A percentile compares a stretch with the other conserved stretches of the same genome.
Evolutionary conservation across 2,797 vertebrate genomes (phyloP).

Genomic region (Luscinia luscinia): DNA sequence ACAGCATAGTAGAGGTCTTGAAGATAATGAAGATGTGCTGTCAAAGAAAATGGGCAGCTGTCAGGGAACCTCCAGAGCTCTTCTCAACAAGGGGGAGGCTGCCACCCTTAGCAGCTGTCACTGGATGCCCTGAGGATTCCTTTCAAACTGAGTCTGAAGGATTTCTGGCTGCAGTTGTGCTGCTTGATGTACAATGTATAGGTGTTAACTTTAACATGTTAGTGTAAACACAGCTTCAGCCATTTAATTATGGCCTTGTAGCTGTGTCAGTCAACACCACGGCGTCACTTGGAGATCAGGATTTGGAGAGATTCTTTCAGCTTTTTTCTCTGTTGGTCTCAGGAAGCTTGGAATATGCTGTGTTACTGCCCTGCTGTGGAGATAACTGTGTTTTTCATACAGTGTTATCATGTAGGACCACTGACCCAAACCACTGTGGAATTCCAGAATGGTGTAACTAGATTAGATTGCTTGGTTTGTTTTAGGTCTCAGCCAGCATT

Average conservation of each 20-base stretch:
- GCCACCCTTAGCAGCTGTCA: not conserved
- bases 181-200: not conserved
- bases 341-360: not conserved
- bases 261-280: fast-evolving
- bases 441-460: not conserved
- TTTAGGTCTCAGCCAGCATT: not conserved
- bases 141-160: not conserved
- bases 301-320: not conserved
- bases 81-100: fast-evolving
- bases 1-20: not conserved
- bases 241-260: not conserved
- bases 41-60: not conserved
- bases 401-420: not conserved
- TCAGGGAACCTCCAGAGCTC: not conserved
- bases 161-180: not conserved
- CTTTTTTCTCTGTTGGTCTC: not conserved
- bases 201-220: not conserved
- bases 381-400: not conserved
- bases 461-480: not conserved
- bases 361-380: not conserved
- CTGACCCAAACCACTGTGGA: not conserved
- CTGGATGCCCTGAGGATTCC: not conserved
- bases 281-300: not conserved
- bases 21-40: not conserved
- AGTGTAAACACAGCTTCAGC: not conserved